A percentile compares a stretch with the other conserved stretches of the same genome.
phyloP scores from a whole-genome alignment of 1,140 invertebrate species.

The Meteorus sp. region DNA sequence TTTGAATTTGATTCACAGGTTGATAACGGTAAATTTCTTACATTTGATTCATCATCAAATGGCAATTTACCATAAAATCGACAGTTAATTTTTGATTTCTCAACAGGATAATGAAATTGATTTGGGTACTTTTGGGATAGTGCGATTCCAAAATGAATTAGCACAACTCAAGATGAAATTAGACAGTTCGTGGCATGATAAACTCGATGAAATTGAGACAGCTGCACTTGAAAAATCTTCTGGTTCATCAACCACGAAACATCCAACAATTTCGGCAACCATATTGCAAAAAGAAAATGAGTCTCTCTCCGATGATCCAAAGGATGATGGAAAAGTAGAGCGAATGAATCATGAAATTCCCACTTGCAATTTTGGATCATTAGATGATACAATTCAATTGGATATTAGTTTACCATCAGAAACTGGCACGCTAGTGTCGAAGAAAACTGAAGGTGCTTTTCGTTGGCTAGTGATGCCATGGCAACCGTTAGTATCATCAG shows the following conservation, averaged over 20 bases:
- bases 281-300: too few species aligned
- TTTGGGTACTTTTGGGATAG: slow-evolving; percentile 40
- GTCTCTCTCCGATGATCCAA: neutral
- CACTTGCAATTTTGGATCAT: neutral
- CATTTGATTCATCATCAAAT: slow-evolving; percentile 19
- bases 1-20: slow-evolving; percentile 45
- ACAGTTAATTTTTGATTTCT: neutral
- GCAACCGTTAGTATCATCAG: slow-evolving; percentile 61
- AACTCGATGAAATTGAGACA: slow-evolving; percentile 41
- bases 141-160: slow-evolving; percentile 43
- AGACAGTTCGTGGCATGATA: slow-evolving; percentile 35
- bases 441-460: slow-evolving; percentile 6
- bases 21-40: slow-evolving; percentile 47
- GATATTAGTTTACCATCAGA: neutral
- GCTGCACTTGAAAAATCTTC: neutral
- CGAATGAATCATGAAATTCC: neutral
- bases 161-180: slow-evolving; percentile 37
- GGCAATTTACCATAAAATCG: too few species aligned
- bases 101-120: slow-evolving; percentile 22
- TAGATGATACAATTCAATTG: neutral
- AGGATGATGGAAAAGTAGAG: neutral
- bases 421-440: slow-evolving; percentile 2
- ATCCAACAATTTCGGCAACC: too few species aligned
- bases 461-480: slow-evolving; percentile 61
- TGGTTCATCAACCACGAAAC: neutral